A percentile compares a stretch with the other conserved stretches of the same genome.
Conservation (phyloP, 1,140 invertebrate genomes). For the Drosophila trapezifrons region DNA sequence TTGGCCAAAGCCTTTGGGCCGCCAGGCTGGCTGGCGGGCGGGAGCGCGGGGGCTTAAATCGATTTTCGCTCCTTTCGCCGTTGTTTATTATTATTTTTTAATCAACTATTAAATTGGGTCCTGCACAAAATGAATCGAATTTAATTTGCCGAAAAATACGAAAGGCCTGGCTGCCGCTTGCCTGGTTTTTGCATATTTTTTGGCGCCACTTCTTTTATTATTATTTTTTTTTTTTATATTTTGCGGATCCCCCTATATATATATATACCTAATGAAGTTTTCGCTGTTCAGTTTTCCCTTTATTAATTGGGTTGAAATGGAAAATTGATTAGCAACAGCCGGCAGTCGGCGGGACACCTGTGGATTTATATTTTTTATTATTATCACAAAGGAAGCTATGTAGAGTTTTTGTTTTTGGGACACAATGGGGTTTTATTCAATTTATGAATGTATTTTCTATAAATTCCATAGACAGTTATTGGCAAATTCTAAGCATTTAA, state of each 20-base stretch:
- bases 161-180: neutral
- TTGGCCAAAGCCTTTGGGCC: constrained; percentile 49
- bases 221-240: neutral
- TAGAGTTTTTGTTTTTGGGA: neutral
- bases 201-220: neutral
- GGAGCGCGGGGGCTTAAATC: constrained; percentile 35
- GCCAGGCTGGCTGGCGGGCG: neutral
- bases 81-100: constrained; percentile 71
- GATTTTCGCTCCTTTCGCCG: constrained; percentile 41
- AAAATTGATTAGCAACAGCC: constrained; percentile 28
- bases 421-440: neutral
- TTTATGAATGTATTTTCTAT: neutral
- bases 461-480: neutral
- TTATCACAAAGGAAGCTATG: neutral
- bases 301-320: constrained; percentile 25
- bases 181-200: constrained; percentile 2
- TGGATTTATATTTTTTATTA: constrained; percentile 10
- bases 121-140: constrained; percentile 25
- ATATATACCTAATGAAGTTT: constrained; percentile 27
- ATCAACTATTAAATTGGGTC: constrained; percentile 67
- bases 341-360: constrained; percentile 16
- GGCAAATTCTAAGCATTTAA: neutral
- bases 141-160: constrained; percentile 38
- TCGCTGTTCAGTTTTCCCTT: neutral
- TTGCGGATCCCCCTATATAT: neutral